Conservation (phyloP, 2,888 invertebrate species). For the Spisula subtruncata region DNA sequence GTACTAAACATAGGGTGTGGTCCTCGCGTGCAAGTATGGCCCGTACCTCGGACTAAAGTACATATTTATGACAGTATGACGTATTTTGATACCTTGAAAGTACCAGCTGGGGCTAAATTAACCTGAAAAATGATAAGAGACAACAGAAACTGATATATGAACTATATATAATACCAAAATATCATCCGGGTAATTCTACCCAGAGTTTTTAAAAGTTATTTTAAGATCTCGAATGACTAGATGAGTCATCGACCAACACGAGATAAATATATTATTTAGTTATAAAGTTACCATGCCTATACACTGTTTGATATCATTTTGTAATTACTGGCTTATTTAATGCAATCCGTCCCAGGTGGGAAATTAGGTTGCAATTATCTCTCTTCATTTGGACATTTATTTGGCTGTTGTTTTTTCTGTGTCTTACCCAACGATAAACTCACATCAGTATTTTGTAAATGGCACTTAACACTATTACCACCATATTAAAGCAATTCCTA, state of each 20-base stretch:
- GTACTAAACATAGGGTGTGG: neutral
- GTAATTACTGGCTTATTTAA: too few species aligned
- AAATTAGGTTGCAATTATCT: too few species aligned
- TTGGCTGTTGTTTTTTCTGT: too few species aligned
- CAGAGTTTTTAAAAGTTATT: neutral
- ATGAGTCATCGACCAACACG: neutral
- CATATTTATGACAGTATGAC: neutral
- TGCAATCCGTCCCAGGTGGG: too few species aligned
- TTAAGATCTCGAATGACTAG: neutral
- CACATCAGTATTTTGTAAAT: too few species aligned
- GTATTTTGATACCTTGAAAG: neutral
- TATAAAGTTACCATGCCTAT: too few species aligned
- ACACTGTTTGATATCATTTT: too few species aligned
- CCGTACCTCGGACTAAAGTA: neutral
- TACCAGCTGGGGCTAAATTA: neutral
- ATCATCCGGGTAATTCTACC: conserved; percentile 6
- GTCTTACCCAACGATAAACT: too few species aligned
- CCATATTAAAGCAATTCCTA: too few species aligned
- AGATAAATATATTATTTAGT: neutral
- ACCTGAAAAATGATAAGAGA: neutral
- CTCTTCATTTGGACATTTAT: too few species aligned
- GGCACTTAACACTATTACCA: too few species aligned
- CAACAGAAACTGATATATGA: neutral
- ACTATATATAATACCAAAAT: conserved; percentile 8
- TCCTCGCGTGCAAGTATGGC: neutral